Evolutionary conservation across 2,113 vertebrate species (phyloP).

Genomic region (Tenrec ecaudatus): DNA sequence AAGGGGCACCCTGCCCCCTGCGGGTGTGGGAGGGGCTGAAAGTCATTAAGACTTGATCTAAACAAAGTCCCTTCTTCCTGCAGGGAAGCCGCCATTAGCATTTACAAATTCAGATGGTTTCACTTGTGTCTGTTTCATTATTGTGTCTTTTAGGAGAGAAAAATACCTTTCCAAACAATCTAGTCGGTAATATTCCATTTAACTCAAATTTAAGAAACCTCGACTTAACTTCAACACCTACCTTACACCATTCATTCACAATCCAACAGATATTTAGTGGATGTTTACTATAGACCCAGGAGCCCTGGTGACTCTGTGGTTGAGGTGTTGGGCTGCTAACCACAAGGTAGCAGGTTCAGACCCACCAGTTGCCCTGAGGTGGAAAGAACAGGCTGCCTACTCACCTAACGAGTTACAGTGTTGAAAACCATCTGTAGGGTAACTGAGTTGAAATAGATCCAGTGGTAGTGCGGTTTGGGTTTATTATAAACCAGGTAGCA

Average conservation of each 20-base stretch:
- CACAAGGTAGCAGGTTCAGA: too few species aligned
- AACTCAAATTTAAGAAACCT: not conserved
- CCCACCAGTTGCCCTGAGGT: too few species aligned
- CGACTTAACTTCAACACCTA: not conserved
- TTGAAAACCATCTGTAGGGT: too few species aligned
- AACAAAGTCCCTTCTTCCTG: not conserved
- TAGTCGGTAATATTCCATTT: not conserved
- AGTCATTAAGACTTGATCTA: not conserved
- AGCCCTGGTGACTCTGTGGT: too few species aligned
- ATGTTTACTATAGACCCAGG: not conserved
- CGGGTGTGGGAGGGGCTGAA: not conserved
- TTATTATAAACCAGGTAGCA: not conserved
- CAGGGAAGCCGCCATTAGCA: not conserved
- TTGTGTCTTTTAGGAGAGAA: not conserved
- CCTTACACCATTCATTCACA: not conserved
- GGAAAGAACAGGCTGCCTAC: too few species aligned
- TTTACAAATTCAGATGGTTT: not conserved
- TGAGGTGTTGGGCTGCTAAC: too few species aligned
- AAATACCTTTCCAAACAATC: not conserved
- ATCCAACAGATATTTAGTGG: not conserved
- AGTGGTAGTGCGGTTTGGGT: too few species aligned
- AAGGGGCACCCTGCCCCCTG: not conserved
- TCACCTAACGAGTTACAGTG: too few species aligned
- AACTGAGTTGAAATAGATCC: too few species aligned
- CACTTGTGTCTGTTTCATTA: not conserved